Evolutionary conservation across 1,140 invertebrate species (phyloP).

Genomic region (Anastatus disparis): DNA sequence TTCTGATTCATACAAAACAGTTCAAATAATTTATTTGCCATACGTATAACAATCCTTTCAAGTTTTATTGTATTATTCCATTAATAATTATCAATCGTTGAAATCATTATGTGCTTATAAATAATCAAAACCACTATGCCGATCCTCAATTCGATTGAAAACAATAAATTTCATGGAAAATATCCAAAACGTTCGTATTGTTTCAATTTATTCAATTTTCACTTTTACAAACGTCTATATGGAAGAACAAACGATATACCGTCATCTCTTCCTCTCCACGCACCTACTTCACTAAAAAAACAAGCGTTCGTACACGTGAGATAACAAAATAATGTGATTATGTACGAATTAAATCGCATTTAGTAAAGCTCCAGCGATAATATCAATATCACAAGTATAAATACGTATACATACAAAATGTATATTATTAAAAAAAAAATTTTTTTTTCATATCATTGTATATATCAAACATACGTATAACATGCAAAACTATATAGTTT

Average conservation of each 20-base stretch:
- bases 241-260: neutral
- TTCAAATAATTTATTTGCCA: neutral
- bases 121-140: neutral
- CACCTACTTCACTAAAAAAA: too few species aligned
- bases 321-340: constrained; percentile 41
- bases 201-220: constrained; percentile 21
- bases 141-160: neutral
- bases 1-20: neutral
- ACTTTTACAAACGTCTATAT: neutral
- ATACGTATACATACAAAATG: too few species aligned
- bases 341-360: constrained; percentile 10
- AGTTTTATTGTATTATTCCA: too few species aligned
- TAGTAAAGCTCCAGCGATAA: constrained; percentile 11
- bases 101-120: too few species aligned
- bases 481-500: too few species aligned
- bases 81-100: too few species aligned
- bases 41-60: neutral
- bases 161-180: neutral
- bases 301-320: too few species aligned
- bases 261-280: too few species aligned
- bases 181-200: neutral
- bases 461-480: too few species aligned
- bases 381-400: too few species aligned
- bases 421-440: too few species aligned
- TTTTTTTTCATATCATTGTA: too few species aligned